Percentiles rank a stretch among this genome's conserved stretches.
Conservation (phyloP, 2,888 invertebrate genomes). For the Hetaerina titia region DNA sequence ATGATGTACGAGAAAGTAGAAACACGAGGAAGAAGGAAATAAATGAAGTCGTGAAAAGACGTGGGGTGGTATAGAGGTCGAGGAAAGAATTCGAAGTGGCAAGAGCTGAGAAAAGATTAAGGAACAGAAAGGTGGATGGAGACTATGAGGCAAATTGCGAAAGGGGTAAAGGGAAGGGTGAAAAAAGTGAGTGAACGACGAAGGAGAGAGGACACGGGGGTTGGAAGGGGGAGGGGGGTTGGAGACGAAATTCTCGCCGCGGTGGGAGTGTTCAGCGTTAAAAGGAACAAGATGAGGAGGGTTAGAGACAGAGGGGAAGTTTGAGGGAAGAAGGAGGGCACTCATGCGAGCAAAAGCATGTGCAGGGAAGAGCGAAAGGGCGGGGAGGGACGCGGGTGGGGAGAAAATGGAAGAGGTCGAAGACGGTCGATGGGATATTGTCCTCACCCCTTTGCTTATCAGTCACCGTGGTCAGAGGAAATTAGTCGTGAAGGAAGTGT, state of each 20-base stretch:
- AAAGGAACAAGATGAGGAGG: not conserved
- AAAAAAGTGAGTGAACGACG: not conserved
- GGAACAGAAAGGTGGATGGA: no score
- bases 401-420: not conserved
- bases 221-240: not conserved
- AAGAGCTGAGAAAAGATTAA: no score
- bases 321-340: not conserved
- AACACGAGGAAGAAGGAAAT: not conserved
- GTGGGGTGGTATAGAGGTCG: not conserved
- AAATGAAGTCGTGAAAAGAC: not conserved
- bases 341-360: not conserved
- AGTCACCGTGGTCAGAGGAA: conserved; percentile 54
- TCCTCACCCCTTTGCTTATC: conserved; percentile 55
- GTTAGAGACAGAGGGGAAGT: not conserved
- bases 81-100: not conserved
- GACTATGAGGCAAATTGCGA: no score
- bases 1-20: not conserved
- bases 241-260: not conserved
- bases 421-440: conserved; percentile 55
- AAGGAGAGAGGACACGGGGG: not conserved
- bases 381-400: not conserved
- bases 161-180: no score
- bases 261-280: not conserved
- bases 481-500: conserved; percentile 53
- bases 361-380: not conserved